Evolutionary conservation across 2,113 vertebrate species (phyloP).

Genomic region (Sminthopsis crassicaudata): DNA sequence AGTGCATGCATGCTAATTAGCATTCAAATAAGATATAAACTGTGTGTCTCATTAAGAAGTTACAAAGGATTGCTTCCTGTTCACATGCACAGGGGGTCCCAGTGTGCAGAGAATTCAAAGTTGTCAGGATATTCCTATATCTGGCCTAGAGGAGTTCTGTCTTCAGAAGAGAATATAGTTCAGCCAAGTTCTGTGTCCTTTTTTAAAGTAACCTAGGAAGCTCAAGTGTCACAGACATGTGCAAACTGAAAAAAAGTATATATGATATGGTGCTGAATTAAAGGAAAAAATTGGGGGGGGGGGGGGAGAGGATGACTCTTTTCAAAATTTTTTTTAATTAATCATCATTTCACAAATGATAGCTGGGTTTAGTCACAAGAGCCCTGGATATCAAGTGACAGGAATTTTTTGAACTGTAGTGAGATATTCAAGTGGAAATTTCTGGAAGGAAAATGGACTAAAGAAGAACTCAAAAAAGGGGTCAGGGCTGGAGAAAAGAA

Average conservation of each 20-base stretch:
- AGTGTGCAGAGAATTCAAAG: slow-evolving; percentile 54
- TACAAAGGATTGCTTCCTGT: slow-evolving; percentile 55
- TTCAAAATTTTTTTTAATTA: not conserved
- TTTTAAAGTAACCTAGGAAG: slow-evolving; percentile 63
- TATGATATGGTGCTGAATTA: slow-evolving; percentile 35
- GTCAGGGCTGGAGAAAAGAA: not conserved
- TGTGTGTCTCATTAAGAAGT: slow-evolving; percentile 39
- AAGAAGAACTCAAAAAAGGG: not conserved
- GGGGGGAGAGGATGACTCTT: not conserved
- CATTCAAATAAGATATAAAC: slow-evolving; percentile 22
- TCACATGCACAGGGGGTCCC: slow-evolving; percentile 29
- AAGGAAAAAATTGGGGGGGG: not conserved
- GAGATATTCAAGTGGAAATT: not conserved
- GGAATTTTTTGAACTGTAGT: not conserved
- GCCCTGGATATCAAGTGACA: not conserved
- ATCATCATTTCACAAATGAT: not conserved
- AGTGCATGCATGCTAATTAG: not conserved
- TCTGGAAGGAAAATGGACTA: slow-evolving; percentile 1
- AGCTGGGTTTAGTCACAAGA: not conserved
- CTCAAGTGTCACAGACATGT: slow-evolving; percentile 61
- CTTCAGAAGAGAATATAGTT: slow-evolving; percentile 53
- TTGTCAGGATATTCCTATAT: slow-evolving; percentile 57
- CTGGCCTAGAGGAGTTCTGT: slow-evolving; percentile 37
- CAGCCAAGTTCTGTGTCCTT: slow-evolving; percentile 46
- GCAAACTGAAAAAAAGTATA: slow-evolving; percentile 58